These are phyloP conservation scores for Avahi laniger DNA, from an alignment of 2,797 vertebrate genomes.

Conservation along the genomic window DNA sequence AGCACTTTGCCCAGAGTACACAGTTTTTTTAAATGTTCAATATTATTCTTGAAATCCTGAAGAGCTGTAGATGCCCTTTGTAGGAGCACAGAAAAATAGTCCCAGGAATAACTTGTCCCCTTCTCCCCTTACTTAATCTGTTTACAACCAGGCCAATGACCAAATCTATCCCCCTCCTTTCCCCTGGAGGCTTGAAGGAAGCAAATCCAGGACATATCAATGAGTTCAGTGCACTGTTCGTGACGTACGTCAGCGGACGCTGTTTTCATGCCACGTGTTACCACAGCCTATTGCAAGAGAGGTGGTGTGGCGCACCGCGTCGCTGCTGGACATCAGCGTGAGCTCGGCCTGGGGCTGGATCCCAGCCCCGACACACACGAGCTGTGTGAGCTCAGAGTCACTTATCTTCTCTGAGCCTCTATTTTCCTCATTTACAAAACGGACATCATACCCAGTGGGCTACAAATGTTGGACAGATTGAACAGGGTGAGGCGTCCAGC, in stretches of 20 bases:
- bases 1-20: neutral
- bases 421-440: neutral
- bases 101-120: constrained; percentile 12
- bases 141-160: constrained; percentile 26
- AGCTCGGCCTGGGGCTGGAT: neutral
- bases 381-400: neutral
- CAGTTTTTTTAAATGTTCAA: neutral
- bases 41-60: neutral
- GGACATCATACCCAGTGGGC: neutral
- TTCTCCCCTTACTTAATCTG: constrained; percentile 48
- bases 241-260: neutral
- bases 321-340: neutral
- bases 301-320: neutral
- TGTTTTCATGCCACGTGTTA: neutral
- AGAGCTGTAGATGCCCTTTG: neutral
- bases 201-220: neutral
- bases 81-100: constrained; percentile 28
- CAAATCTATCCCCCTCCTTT: neutral
- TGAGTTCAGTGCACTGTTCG: constrained; percentile 23
- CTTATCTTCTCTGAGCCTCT: neutral
- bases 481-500: neutral
- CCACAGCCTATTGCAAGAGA: neutral
- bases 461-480: neutral
- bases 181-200: neutral
- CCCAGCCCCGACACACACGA: neutral